Evolutionary conservation across 2,888 invertebrate genomes (phyloP), one percentile per base, ranked within the genome.

Genomic region (Chorisops tibialis): DNA sequence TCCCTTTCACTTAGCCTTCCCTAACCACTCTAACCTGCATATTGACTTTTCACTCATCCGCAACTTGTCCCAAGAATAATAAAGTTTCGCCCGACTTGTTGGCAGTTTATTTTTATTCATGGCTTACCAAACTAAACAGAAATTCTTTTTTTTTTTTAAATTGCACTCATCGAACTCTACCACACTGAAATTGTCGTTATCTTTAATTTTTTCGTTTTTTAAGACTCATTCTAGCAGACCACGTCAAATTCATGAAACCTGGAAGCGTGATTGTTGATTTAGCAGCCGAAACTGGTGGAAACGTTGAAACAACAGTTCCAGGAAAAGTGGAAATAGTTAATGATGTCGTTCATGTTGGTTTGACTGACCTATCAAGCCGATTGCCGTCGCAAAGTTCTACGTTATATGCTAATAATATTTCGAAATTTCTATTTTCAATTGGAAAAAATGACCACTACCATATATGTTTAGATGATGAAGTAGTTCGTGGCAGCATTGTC

Each of bases 221-320:
- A 19, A 68, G 68, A 12, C 39, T 70, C 1, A 68, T 70, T 47
- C 38, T 68, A 1, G 67, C 68, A 47, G 67, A 70, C 12, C 69
- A 70, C 48, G 62, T 69, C 14, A 68, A 68, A 62, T 69, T 82
- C 51, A 93, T 93, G 92, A 89, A 89, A 69, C 91, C 92, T 0
- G 93, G 94, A 24, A 92, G 91, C 67, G 93, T 94, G 22, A 84
- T 94, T 41, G 93, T 94, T 2, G 94, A 95, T 77, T 78, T 94
- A 70, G 94, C 94, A 0, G 88, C 93, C 0, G 93, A 94, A 79
- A 86, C 89, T 71, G 94, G 94, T 5, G 94, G 93, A 49, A 93
- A 93, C 77, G 80, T 92, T 49, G 87, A 88, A 76, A 93, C 93
- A 1, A 93, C 88, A 0, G 83, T 81, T 69, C 91, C 91, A 16